Percentiles rank a stretch among this genome's conserved stretches.
Conservation (phyloP, 2,797 vertebrate species). For the Serranus cabrilla region DNA sequence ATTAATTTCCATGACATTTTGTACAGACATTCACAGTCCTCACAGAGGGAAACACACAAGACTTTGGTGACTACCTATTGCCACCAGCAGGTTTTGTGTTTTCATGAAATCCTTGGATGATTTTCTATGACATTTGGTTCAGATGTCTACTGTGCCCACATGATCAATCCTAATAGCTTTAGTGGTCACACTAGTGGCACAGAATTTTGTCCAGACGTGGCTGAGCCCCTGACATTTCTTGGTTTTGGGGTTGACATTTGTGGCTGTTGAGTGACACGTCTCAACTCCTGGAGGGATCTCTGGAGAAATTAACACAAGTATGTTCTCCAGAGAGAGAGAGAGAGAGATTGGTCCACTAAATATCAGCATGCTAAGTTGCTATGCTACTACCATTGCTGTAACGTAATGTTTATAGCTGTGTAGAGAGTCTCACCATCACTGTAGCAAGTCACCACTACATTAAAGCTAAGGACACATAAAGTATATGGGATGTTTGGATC, state of each 20-base stretch:
- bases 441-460: background rate
- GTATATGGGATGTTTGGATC: background rate
- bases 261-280: background rate
- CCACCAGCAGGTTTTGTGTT: background rate
- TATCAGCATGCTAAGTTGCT: background rate
- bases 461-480: background rate
- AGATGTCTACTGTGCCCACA: background rate
- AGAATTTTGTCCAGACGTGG: background rate
- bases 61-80: background rate
- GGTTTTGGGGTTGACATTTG: background rate
- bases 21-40: too few species aligned
- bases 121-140: background rate
- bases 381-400: too few species aligned
- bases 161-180: background rate
- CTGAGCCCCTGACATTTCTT: background rate
- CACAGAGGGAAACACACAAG: background rate
- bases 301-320: background rate
- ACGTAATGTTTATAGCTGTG: background rate
- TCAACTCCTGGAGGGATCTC: too few species aligned
- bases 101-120: background rate
- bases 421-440: background rate
- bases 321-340: too few species aligned
- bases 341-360: background rate
- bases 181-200: rapidly evolving
- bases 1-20: too few species aligned